Percentiles rank a stretch among this genome's conserved stretches.
phyloP scores from a whole-genome alignment of 2,113 vertebrate species.

The Danio rerio region GRCz12tu NC_133198.1:26534001-26534500 shows the following conservation, averaged over 20 bases:
- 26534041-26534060: background rate
- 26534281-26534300: conserved; percentile 44
- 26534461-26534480: conserved; percentile 38
- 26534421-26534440: too few relatives aligned
- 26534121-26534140: conserved; percentile 4
- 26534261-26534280: conserved; percentile 59
- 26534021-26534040: conserved; percentile 30
- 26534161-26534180: conserved; percentile 51
- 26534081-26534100: conserved; percentile 42
- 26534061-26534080: background rate
- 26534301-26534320: conserved; percentile 58
- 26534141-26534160: conserved; percentile 55
- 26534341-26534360: background rate
- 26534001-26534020: conserved; percentile 11
- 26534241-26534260: conserved; percentile 59
- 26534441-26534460: background rate
- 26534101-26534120: conserved; percentile 28
- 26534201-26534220: conserved; percentile 57
- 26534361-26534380: conserved; percentile 17
- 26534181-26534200: conserved; percentile 32
- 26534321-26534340: conserved; percentile 34
- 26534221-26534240: conserved; percentile 70
- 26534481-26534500: conserved; percentile 15
- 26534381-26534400: background rate
- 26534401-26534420: background rate